phyloP scores from a whole-genome alignment of 1,140 invertebrate genomes.

The Drosophila navojoa region DNA sequence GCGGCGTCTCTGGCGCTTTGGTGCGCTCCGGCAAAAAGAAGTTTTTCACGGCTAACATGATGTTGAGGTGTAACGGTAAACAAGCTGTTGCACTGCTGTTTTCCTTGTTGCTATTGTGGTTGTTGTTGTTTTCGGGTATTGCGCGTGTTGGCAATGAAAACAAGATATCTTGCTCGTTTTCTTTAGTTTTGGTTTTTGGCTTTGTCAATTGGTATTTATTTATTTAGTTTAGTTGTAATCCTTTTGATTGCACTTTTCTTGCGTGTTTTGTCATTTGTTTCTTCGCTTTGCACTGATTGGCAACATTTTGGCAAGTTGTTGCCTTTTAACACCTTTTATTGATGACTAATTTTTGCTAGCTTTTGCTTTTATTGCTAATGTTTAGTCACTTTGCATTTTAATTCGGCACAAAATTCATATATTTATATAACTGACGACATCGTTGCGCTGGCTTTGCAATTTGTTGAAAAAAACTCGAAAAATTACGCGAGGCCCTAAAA shows the following conservation, averaged over 20 bases:
- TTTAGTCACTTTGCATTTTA: constrained; percentile 62
- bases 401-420: constrained; percentile 32
- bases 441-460: constrained; percentile 26
- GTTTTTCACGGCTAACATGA: constrained; percentile 87
- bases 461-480: constrained; percentile 35
- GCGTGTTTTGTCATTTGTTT: constrained; percentile 49
- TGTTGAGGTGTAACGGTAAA: constrained; percentile 27
- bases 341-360: constrained; percentile 57
- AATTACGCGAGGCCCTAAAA: constrained; percentile 58
- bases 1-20: constrained; percentile 85
- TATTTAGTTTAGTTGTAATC: constrained; percentile 52
- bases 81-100: constrained; percentile 21
- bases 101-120: background rate
- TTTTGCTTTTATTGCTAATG: constrained; percentile 15
- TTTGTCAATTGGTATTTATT: constrained; percentile 50
- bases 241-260: constrained; percentile 42
- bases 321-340: constrained; percentile 51
- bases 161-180: background rate
- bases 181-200: constrained; percentile 10
- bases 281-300: constrained; percentile 65
- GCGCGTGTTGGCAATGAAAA: constrained; percentile 74
- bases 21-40: constrained; percentile 87
- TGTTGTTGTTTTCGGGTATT: constrained; percentile 6
- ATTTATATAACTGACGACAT: constrained; percentile 58
- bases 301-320: constrained; percentile 62